Evolutionary conservation across 2,797 vertebrate genomes (phyloP).

Genomic region (Dallia pectoralis): DNA sequence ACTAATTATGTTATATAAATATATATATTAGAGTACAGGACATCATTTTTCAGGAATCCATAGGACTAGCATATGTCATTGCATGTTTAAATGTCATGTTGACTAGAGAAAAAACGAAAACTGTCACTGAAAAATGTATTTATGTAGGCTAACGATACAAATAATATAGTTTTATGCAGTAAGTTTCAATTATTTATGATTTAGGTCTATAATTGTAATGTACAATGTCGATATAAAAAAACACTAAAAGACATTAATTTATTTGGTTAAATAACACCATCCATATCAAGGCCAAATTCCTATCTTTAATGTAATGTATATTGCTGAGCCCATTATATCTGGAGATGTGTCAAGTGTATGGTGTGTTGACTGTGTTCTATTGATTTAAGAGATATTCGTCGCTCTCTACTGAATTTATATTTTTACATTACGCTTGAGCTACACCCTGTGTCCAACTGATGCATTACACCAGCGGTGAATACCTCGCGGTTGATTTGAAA

Average conservation of each 20-base stretch:
- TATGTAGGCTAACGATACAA: too few relatives aligned
- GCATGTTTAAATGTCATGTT: background rate
- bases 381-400: background rate
- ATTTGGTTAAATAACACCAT: background rate
- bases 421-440: background rate
- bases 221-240: too few relatives aligned
- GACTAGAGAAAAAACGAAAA: background rate
- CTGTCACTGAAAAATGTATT: background rate
- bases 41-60: too few relatives aligned
- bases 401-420: background rate
- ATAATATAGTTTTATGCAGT: background rate
- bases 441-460: conserved; percentile 7
- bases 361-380: background rate
- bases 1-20: background rate
- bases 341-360: background rate
- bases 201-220: background rate
- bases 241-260: too few relatives aligned
- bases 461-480: background rate
- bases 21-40: background rate
- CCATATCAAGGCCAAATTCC: background rate
- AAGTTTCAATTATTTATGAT: background rate
- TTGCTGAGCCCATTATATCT: background rate
- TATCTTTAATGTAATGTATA: background rate
- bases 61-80: too few relatives aligned
- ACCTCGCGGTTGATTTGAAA: background rate